Evolutionary conservation across 2,113 vertebrate genomes (phyloP).

Genomic region (Trochalopteron elliotii): DNA sequence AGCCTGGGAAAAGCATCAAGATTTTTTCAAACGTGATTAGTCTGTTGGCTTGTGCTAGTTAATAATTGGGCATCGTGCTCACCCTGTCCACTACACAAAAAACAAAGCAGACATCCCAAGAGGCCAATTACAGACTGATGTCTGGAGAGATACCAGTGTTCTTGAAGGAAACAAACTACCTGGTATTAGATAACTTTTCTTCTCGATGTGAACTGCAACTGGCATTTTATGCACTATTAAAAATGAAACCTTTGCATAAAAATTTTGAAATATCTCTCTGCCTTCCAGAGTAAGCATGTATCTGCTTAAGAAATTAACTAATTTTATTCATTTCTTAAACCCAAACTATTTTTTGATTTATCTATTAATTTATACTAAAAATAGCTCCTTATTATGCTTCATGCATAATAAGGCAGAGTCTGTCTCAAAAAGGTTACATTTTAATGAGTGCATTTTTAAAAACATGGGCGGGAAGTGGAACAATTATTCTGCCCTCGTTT

Average conservation of each 20-base stretch:
- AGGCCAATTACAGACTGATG: background rate
- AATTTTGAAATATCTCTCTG: background rate
- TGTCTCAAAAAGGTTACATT: slow-evolving; percentile 53
- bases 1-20: background rate
- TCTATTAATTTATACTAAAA: slow-evolving; percentile 16
- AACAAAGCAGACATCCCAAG: background rate
- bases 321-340: background rate
- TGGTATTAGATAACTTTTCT: background rate
- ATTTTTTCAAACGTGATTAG: background rate
- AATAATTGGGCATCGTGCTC: background rate
- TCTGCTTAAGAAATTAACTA: background rate
- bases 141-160: background rate
- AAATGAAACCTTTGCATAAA: background rate
- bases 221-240: background rate
- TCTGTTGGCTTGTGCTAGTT: background rate
- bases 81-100: background rate
- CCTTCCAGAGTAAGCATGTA: background rate
- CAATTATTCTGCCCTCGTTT: slow-evolving; percentile 15
- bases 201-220: background rate
- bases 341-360: background rate
- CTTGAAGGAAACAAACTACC: background rate
- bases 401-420: slow-evolving; percentile 16
- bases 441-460: slow-evolving; percentile 50
- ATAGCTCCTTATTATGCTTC: background rate
- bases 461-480: slow-evolving; percentile 8